A percentile compares a stretch with the other conserved stretches of the same genome.
phyloP scores from a whole-genome alignment of 2,888 invertebrate genomes.

The Apotomis betuletana region DNA sequence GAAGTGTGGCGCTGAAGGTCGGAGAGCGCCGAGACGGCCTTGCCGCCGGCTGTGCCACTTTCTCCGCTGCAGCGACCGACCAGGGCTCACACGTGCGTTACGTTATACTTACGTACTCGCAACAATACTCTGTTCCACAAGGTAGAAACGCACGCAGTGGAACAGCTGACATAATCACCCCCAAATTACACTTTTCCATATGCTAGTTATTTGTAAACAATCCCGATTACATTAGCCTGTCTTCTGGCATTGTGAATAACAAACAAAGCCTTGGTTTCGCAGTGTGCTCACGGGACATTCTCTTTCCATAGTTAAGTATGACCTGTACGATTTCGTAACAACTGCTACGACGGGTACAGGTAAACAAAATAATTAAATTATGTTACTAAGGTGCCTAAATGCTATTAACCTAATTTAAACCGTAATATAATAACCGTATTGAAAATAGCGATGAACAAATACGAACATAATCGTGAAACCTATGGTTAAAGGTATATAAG shows the following conservation, averaged over 20 bases:
- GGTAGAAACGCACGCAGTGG: slow-evolving; percentile 66
- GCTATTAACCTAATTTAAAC: slow-evolving; percentile 22
- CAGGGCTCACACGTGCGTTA: slow-evolving; percentile 64
- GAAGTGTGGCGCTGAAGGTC: slow-evolving; percentile 74
- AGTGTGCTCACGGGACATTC: slow-evolving; percentile 68
- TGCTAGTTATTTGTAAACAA: slow-evolving; percentile 65
- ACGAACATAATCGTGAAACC: neutral
- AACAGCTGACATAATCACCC: slow-evolving; percentile 76
- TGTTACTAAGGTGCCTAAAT: slow-evolving; percentile 15
- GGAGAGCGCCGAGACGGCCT: slow-evolving; percentile 73
- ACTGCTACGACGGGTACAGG: slow-evolving; percentile 22
- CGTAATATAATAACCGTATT: neutral
- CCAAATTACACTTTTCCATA: slow-evolving; percentile 68
- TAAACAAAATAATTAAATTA: slow-evolving; percentile 20
- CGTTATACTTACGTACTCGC: slow-evolving; percentile 55
- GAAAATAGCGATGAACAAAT: too few relatives aligned
- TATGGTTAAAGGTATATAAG: neutral
- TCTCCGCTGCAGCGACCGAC: slow-evolving; percentile 67
- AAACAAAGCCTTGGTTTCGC: slow-evolving; percentile 71
- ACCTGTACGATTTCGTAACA: slow-evolving; percentile 60
- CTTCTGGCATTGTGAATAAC: slow-evolving; percentile 68
- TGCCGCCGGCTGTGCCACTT: slow-evolving; percentile 80
- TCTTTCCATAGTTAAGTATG: slow-evolving; percentile 64
- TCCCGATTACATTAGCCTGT: slow-evolving; percentile 66
- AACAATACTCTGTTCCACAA: slow-evolving; percentile 66